Evolutionary conservation across 2,797 vertebrate genomes (phyloP), one percentile per base, ranked within the genome.

Genomic region (Gobio occitaniae): DNA sequence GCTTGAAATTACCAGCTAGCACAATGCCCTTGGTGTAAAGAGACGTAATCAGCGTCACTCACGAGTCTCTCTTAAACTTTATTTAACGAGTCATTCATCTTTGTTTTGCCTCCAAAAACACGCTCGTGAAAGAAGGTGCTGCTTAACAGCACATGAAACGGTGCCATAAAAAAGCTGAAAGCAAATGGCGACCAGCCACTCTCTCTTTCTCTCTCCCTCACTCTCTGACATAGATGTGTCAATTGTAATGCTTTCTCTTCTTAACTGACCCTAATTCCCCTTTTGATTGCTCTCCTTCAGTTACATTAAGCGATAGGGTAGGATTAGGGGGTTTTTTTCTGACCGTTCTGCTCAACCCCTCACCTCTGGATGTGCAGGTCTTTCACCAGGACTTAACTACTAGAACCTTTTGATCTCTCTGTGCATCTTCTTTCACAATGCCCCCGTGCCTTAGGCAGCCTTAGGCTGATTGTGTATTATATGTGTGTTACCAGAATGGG

Each of bases 31-130:
- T 38, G 79, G 77, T 81, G 83, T 79, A 83, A 82, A 86, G 83
- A 87, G 71, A 84, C 80, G 63, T 87, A 87, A 88, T 80, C 77
- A 88, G 48, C 80, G 6, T 78, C 80, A 83, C 79, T 82, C 84
- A 80, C 47, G 25, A 78, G 71, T 69, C 72, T 76, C 82, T 88
- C 75, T 84, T 78, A 85, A 88, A 89, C 70, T 79, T 69, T 83
- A 89, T 86, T 89, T 85, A 90, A 87, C 68, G 13, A 79, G 71
- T 87, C 89, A 71, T 86, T 86, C 86, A 83, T 85, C 85, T 86
- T 78, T 74, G 77, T 78, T 85, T 83, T 84, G 72, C 48, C 63
- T 79, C 65, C 78, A 83, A 65, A 86, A 85, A 84, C 78, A 85
- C 7, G 21, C 81, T 85, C 2, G 78, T 87, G 79, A 85, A 90